phyloP scores from a whole-genome alignment of 1,140 invertebrate species.

The Pseudomyrmex sp. region DNA sequence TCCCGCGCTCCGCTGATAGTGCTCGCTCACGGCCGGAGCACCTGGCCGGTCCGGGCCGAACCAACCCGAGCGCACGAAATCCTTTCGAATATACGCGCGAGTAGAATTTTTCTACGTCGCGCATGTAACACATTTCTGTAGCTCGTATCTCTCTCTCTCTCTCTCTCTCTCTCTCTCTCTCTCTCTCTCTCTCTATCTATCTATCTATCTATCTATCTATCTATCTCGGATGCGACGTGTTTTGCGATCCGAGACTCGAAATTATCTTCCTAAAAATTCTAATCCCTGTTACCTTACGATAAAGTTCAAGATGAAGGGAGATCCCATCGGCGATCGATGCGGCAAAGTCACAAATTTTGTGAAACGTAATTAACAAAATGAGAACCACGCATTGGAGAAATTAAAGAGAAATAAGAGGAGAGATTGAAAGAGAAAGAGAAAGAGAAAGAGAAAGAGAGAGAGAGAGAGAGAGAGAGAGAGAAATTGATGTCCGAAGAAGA shows the following conservation, averaged over 20 bases:
- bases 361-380: constrained; percentile 24
- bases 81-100: neutral
- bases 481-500: constrained; percentile 14
- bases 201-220: no score
- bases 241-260: neutral
- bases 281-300: neutral
- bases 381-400: constrained; percentile 52
- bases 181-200: neutral
- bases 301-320: neutral
- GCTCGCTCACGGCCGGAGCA: constrained; percentile 56
- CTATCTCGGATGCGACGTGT: no score
- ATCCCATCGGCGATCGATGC: neutral
- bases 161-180: neutral
- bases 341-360: constrained; percentile 1
- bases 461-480: no score
- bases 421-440: constrained; percentile 21
- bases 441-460: constrained; percentile 36
- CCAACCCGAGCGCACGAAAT: constrained; percentile 5
- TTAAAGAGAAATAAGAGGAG: neutral
- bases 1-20: constrained; percentile 67
- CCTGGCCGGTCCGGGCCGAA: constrained; percentile 15
- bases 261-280: neutral
- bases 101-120: neutral
- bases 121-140: neutral
- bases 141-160: neutral